Evolutionary conservation across 2,113 vertebrate species (phyloP).

Genomic region (Telmatochromis sp.): DNA sequence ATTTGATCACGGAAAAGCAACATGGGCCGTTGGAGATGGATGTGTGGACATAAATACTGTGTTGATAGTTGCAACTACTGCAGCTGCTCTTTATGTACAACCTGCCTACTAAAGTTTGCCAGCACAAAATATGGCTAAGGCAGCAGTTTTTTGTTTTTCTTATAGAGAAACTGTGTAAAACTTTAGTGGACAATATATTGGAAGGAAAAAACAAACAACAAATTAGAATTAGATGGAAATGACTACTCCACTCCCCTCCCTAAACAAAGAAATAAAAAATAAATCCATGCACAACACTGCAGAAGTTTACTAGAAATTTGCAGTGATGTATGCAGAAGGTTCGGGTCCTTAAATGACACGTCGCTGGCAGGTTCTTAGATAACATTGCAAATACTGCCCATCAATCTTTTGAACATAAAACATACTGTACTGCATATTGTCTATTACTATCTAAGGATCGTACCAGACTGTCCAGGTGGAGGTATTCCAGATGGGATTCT

Average conservation of each 20-base stretch:
- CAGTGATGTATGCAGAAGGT: not conserved
- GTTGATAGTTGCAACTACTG: not conserved
- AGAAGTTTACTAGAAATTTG: not conserved
- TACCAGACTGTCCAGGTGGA: conserved; percentile 66
- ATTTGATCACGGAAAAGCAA: not conserved
- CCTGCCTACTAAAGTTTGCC: not conserved
- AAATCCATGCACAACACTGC: not conserved
- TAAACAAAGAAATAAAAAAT: not conserved
- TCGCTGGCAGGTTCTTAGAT: accelerated
- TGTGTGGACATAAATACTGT: not conserved
- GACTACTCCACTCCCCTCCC: accelerated
- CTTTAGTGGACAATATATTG: not conserved
- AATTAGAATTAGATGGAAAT: not conserved
- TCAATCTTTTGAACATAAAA: not conserved
- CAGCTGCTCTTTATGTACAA: not conserved
- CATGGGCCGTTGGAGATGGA: not conserved
- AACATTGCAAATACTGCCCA: not conserved
- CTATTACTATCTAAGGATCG: not conserved
- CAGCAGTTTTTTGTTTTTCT: not conserved
- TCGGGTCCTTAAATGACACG: accelerated
- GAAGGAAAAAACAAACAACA: not conserved
- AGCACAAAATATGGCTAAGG: not conserved
- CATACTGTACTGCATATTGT: not conserved
- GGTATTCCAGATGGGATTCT: conserved; percentile 50
- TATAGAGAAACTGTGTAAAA: not conserved